A percentile compares a stretch with the other conserved stretches of the same genome.
Evolutionary conservation across 2,888 invertebrate species (phyloP).

Genomic region (Diaphora mendica): DNA sequence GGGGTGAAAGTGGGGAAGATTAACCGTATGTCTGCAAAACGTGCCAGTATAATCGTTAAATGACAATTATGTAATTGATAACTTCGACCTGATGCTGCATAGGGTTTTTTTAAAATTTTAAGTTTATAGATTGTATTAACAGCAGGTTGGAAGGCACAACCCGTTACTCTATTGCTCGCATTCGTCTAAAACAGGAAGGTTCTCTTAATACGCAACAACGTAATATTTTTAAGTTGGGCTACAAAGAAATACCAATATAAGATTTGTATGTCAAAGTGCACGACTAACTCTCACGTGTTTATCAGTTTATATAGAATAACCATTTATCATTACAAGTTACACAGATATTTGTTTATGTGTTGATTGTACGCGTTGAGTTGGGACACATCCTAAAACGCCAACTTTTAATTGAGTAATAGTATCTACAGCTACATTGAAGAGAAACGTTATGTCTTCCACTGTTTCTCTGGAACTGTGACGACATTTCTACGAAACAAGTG

Average conservation of each 20-base stretch:
- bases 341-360: constrained; percentile 7
- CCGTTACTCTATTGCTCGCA: background rate
- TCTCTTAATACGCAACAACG: background rate
- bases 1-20: no score
- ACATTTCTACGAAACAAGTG: constrained; percentile 71
- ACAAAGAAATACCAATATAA: background rate
- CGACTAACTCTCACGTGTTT: background rate
- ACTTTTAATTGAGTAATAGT: constrained; percentile 52
- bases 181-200: background rate
- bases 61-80: no score
- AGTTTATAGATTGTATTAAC: no score
- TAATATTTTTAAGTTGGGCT: background rate
- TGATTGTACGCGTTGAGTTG: constrained; percentile 12
- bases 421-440: constrained; percentile 25
- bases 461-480: constrained; percentile 76
- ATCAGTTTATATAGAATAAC: background rate
- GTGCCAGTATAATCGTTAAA: no score
- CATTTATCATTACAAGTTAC: background rate
- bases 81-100: no score
- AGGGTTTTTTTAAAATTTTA: no score
- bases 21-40: no score
- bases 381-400: constrained; percentile 61
- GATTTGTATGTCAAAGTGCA: background rate
- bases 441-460: constrained; percentile 42
- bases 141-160: background rate